Evolutionary conservation across 2,888 invertebrate genomes (phyloP).

Genomic region (Eupsilia transversa): DNA sequence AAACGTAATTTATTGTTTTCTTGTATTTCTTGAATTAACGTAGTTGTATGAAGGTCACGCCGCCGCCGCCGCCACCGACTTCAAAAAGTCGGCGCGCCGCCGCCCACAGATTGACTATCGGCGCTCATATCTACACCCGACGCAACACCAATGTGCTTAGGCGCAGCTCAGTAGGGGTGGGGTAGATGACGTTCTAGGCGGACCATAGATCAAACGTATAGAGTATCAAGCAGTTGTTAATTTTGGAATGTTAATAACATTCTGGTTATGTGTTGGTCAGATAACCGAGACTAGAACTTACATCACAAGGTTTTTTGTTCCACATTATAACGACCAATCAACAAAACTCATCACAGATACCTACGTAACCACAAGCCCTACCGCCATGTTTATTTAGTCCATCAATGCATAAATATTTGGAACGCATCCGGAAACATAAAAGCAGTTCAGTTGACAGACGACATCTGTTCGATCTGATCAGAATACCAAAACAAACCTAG

Average conservation of each 20-base stretch:
- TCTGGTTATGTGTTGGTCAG: neutral
- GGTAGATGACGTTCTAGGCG: no score
- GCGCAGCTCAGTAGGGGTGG: no score
- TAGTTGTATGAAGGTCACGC: no score
- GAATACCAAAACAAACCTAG: constrained; percentile 57
- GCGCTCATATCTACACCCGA: no score
- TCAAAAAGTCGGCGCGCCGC: no score
- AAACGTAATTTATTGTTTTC: no score
- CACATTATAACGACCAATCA: neutral
- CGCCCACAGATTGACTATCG: no score
- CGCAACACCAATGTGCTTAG: no score
- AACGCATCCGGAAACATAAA: constrained; percentile 46
- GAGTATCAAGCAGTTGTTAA: neutral
- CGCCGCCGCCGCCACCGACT: no score
- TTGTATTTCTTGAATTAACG: no score
- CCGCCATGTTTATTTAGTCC: constrained; percentile 32
- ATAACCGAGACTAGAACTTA: neutral
- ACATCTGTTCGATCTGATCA: constrained; percentile 56
- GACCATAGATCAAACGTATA: no score
- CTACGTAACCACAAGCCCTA: constrained; percentile 5
- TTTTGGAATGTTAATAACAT: neutral
- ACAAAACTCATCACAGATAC: neutral
- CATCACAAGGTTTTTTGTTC: neutral
- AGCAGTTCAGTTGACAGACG: constrained; percentile 37
- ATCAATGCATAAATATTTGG: constrained; percentile 46